phyloP scores from a whole-genome alignment of 2,888 invertebrate genomes.

The Drosophila algonquin region DNA sequence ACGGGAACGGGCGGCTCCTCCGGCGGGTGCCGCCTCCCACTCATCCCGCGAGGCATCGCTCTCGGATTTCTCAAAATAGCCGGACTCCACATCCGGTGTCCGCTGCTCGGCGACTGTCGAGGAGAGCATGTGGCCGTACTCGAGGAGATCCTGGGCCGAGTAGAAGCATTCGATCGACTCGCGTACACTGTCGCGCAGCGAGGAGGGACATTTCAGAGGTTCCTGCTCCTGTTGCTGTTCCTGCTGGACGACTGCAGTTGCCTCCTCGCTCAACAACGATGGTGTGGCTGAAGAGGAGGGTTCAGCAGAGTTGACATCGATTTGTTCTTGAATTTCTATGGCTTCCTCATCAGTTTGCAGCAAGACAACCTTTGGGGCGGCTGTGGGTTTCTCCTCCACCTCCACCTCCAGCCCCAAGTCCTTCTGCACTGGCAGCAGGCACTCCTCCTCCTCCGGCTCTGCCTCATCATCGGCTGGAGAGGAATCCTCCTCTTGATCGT shows the following conservation, averaged over 20 bases:
- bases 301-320: slow-evolving; percentile 38
- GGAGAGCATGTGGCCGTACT: slow-evolving; percentile 71
- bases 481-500: slow-evolving; percentile 41
- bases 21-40: slow-evolving; percentile 48
- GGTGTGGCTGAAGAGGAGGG: background rate
- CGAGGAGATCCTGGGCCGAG: slow-evolving; percentile 78
- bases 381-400: background rate
- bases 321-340: slow-evolving; percentile 50
- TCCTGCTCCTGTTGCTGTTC: slow-evolving; percentile 12
- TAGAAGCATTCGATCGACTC: slow-evolving; percentile 78
- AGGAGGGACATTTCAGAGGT: slow-evolving; percentile 22
- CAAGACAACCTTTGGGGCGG: slow-evolving; percentile 30
- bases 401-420: slow-evolving; percentile 11
- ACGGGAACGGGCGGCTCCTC: slow-evolving; percentile 26
- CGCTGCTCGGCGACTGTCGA: slow-evolving; percentile 60
- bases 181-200: slow-evolving; percentile 60
- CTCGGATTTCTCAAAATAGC: slow-evolving; percentile 80
- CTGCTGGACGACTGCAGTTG: background rate
- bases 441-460: slow-evolving; percentile 31
- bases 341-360: slow-evolving; percentile 55
- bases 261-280: slow-evolving; percentile 9
- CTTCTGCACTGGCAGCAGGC: slow-evolving; percentile 19
- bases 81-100: slow-evolving; percentile 79
- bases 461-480: slow-evolving; percentile 40
- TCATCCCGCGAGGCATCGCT: slow-evolving; percentile 79